These are phyloP conservation scores for Leucoraja erinaceus DNA, from an alignment of 2,113 vertebrate genomes.

Conservation along the genomic window DNA sequence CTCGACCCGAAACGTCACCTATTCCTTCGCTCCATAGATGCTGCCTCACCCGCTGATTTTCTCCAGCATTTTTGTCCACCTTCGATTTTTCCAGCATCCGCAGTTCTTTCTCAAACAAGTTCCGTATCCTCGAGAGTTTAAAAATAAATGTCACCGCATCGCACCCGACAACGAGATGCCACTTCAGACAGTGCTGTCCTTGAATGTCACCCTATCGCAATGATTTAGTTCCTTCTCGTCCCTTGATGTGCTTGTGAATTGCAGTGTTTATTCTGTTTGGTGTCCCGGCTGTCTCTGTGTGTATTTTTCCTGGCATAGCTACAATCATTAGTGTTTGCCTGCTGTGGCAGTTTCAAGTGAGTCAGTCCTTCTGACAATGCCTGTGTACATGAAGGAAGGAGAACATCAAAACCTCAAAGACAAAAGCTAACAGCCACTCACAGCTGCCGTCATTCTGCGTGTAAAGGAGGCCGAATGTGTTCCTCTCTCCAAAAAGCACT, in stretches of 20 bases:
- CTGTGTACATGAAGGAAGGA: slow-evolving; percentile 46
- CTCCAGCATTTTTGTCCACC: no score
- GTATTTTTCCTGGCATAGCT: slow-evolving; percentile 41
- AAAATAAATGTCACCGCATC: neutral
- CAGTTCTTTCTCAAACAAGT: neutral
- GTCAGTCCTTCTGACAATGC: slow-evolving; percentile 45
- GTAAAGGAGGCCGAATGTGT: slow-evolving; percentile 23
- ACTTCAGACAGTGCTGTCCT: neutral
- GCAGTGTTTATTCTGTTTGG: slow-evolving; percentile 40
- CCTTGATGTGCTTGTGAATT: slow-evolving; percentile 25
- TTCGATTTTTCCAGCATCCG: no score
- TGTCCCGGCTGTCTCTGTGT: slow-evolving; percentile 30
- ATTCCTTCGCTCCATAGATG: no score
- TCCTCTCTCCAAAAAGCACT: slow-evolving; percentile 6
- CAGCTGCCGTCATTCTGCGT: slow-evolving; percentile 48
- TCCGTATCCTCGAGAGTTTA: neutral
- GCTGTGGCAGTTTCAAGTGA: slow-evolving; percentile 46
- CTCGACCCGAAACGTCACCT: no score
- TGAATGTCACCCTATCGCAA: rapidly evolving
- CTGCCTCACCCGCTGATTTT: no score
- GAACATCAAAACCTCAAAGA: slow-evolving; percentile 46
- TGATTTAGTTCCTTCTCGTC: neutral
- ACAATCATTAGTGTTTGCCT: slow-evolving; percentile 50
- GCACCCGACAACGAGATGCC: neutral
- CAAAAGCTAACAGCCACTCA: slow-evolving; percentile 43